phyloP scores from a whole-genome alignment of 2,888 invertebrate genomes.

The Siphonodentalium dalli region DNA sequence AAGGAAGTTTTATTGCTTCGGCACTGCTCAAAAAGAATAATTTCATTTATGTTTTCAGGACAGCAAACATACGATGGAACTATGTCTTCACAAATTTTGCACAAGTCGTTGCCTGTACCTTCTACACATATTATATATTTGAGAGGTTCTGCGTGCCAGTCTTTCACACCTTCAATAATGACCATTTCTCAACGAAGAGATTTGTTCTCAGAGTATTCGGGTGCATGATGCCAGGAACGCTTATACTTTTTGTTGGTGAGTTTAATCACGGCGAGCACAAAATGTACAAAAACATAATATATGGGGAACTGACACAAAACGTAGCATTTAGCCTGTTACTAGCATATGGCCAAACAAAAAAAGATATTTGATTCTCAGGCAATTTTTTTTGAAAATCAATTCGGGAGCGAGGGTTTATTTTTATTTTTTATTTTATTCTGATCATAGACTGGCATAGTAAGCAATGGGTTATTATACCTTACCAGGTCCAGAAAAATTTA shows the following conservation, averaged over 20 bases:
- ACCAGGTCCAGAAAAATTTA: too few species aligned
- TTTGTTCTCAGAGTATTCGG: slow-evolving; percentile 73
- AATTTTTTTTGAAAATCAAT: too few species aligned
- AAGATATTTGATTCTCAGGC: too few species aligned
- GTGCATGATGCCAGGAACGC: slow-evolving; percentile 77
- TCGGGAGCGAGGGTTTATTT: too few species aligned
- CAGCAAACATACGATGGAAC: slow-evolving; percentile 77
- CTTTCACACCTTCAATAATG: slow-evolving; percentile 68
- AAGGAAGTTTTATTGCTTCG: slow-evolving; percentile 46
- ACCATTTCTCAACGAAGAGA: slow-evolving; percentile 60
- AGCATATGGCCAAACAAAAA: too few species aligned
- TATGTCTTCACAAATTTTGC: slow-evolving; percentile 75
- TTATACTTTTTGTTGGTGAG: slow-evolving; percentile 62
- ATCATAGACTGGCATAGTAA: too few species aligned
- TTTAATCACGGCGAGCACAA: neutral
- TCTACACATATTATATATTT: slow-evolving; percentile 82
- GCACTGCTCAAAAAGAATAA: neutral
- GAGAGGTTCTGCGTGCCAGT: slow-evolving; percentile 78
- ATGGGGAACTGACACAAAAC: too few species aligned
- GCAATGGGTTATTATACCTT: too few species aligned
- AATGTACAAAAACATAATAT: too few species aligned
- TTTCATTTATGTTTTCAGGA: slow-evolving; percentile 69
- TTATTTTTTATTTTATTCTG: too few species aligned
- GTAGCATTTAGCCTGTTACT: too few species aligned
- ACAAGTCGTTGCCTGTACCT: slow-evolving; percentile 81